Conservation (phyloP, 2,113 vertebrate species). For the Copsychus sechellarum region DNA sequence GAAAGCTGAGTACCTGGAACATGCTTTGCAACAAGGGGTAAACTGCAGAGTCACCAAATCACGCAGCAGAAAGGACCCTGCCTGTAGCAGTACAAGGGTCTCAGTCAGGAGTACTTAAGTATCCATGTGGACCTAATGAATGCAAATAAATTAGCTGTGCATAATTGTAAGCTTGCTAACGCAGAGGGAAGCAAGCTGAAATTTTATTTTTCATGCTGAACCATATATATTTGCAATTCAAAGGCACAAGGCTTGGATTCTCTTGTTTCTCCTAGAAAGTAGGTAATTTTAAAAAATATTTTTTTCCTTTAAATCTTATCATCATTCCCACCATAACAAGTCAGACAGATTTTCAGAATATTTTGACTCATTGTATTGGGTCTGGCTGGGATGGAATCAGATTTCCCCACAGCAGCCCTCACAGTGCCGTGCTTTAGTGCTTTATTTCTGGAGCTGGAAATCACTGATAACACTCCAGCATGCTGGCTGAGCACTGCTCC, state of each 20-base stretch:
- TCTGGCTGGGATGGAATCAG: background rate
- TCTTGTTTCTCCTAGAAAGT: background rate
- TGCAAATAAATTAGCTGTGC: background rate
- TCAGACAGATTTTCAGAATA: background rate
- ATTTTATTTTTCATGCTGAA: background rate
- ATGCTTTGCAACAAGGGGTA: background rate
- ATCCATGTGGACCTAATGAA: background rate
- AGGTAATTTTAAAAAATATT: background rate
- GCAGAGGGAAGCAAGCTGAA: background rate
- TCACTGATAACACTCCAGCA: background rate
- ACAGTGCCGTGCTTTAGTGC: background rate
- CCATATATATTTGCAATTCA: background rate
- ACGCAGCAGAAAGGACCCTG: background rate
- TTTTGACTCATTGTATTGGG: background rate
- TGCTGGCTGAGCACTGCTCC: background rate
- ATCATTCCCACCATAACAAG: background rate
- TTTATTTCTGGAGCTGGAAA: background rate
- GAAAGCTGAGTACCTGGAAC: background rate
- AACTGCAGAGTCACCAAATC: conserved; percentile 29
- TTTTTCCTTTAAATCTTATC: background rate
- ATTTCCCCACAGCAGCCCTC: background rate
- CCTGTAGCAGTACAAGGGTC: background rate
- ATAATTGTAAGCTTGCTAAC: background rate
- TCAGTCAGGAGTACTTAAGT: background rate
- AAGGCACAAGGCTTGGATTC: background rate